Percentiles rank a stretch among this genome's conserved stretches.
phyloP scores from a whole-genome alignment of 2,113 vertebrate species.

The Thermophis baileyi region DNA sequence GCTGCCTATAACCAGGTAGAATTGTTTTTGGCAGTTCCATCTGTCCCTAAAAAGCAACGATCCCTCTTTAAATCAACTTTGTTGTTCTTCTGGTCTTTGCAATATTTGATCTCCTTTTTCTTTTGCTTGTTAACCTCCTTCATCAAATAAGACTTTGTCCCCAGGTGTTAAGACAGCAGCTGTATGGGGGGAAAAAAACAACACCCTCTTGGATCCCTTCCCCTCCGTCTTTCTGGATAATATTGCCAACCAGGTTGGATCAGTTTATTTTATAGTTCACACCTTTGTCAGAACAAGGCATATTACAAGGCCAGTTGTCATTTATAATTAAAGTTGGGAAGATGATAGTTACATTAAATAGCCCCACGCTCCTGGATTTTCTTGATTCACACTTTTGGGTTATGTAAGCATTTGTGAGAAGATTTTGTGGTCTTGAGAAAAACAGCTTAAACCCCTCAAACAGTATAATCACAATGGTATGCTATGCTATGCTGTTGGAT shows the following conservation, averaged over 20 bases:
- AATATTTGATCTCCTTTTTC: not conserved
- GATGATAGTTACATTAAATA: not conserved
- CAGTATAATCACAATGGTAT: not conserved
- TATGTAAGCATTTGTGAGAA: not conserved
- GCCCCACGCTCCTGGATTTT: not conserved
- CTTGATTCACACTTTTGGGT: not conserved
- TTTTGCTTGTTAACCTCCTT: not conserved
- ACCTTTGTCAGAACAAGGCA: not conserved
- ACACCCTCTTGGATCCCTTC: not conserved
- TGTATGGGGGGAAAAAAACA: not conserved
- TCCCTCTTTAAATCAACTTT: not conserved
- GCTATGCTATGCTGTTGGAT: too few relatives aligned
- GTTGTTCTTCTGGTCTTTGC: not conserved
- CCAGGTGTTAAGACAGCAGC: not conserved
- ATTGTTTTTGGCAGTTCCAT: not conserved
- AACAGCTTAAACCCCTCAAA: not conserved
- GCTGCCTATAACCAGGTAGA: not conserved
- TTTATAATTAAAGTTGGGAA: not conserved
- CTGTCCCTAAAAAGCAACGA: not conserved
- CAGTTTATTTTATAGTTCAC: not conserved
- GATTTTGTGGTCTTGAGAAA: not conserved
- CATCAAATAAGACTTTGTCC: not conserved
- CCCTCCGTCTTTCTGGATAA: not conserved
- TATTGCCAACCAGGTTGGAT: not conserved
- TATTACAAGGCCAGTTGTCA: not conserved